Evolutionary conservation across 2,113 vertebrate species (phyloP).

Genomic region (Semicossyphus pulcher): DNA sequence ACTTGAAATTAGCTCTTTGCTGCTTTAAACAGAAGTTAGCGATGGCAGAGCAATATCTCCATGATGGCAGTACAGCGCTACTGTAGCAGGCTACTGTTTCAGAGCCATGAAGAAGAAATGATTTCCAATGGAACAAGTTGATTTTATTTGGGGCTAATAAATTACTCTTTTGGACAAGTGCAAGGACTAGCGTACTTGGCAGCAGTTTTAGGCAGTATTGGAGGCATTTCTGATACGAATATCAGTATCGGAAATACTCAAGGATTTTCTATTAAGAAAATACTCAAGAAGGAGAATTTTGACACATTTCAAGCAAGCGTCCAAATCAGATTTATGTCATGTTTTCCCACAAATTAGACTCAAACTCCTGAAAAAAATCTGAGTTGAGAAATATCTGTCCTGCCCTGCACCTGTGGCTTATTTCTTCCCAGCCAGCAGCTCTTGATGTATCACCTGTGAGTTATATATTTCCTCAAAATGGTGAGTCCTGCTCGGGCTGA

Average conservation of each 20-base stretch:
- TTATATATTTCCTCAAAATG: constrained; percentile 51
- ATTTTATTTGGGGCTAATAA: neutral
- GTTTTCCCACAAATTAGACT: constrained; percentile 19
- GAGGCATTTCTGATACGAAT: neutral
- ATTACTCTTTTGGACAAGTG: neutral
- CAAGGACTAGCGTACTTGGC: neutral
- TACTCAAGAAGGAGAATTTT: neutral
- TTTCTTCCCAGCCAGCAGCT: constrained; percentile 40
- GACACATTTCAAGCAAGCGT: neutral
- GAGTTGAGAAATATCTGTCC: constrained; percentile 27
- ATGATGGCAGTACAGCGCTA: too few relatives aligned
- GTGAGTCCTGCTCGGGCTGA: constrained; percentile 30
- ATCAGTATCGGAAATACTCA: neutral
- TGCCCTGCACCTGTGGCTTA: constrained; percentile 56
- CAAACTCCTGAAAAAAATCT: constrained; percentile 18
- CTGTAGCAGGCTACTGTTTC: too few relatives aligned
- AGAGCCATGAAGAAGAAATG: too few relatives aligned
- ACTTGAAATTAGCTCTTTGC: too few relatives aligned
- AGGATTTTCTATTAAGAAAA: constrained; percentile 11
- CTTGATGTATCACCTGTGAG: constrained; percentile 51
- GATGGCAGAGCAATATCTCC: too few relatives aligned
- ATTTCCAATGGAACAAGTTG: neutral
- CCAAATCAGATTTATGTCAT: constrained; percentile 30
- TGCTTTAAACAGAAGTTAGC: too few relatives aligned
- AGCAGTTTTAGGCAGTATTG: neutral